A percentile compares a stretch with the other conserved stretches of the same genome.
These are phyloP conservation scores for Acrocera orbiculus DNA, from an alignment of 2,888 invertebrate species.

Conservation along the genomic window DNA sequence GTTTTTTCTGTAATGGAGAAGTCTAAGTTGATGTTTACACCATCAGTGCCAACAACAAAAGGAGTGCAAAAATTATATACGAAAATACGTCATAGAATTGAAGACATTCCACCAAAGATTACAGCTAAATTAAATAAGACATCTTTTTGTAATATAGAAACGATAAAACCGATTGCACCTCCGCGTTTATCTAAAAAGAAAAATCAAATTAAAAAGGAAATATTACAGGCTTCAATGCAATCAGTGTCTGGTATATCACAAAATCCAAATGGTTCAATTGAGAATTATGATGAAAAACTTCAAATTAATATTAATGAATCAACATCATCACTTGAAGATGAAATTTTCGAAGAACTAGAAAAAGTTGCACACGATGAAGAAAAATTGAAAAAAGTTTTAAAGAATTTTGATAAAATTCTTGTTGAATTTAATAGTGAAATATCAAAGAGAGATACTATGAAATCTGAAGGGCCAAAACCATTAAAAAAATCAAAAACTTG, in stretches of 20 bases:
- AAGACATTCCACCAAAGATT: conserved; percentile 26
- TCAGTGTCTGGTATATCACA: conserved; percentile 1
- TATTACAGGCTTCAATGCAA: neutral
- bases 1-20: neutral
- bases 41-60: conserved; percentile 10
- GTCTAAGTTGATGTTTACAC: neutral
- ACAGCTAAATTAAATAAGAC: conserved; percentile 22
- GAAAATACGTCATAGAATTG: conserved; percentile 29
- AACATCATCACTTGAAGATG: conserved; percentile 27
- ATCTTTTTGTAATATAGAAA: conserved; percentile 14
- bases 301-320: conserved; percentile 22
- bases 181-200: conserved; percentile 7
- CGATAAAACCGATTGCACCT: conserved; percentile 8
- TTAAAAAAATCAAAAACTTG: conserved; percentile 53
- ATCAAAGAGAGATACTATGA: neutral
- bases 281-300: conserved; percentile 26
- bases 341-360: conserved; percentile 30
- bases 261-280: conserved; percentile 14
- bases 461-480: conserved; percentile 12
- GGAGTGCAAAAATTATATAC: conserved; percentile 25
- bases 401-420: conserved; percentile 37
- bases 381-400: conserved; percentile 33
- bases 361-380: conserved; percentile 31
- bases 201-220: conserved; percentile 1
- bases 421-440: conserved; percentile 26